These are phyloP conservation scores for Lacerta agilis DNA, from an alignment of 2,797 vertebrate species.

Conservation along the genomic window DNA sequence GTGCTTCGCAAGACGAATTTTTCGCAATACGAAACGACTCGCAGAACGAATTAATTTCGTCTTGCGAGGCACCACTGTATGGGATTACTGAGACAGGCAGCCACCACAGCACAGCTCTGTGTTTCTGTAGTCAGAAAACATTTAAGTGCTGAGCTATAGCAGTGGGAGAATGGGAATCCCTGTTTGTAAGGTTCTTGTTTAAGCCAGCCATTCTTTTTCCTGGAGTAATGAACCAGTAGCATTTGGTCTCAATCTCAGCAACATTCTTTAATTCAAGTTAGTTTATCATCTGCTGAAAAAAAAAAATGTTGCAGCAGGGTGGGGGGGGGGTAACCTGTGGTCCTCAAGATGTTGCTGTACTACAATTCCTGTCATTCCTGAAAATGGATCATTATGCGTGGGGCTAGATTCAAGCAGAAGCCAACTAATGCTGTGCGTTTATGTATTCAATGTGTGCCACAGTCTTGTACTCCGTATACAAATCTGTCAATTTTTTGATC, in stretches of 20 bases:
- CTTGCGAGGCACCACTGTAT: too few species aligned
- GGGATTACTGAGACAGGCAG: not conserved
- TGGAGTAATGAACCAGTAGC: not conserved
- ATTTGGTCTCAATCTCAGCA: not conserved
- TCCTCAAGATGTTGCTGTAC: too few species aligned
- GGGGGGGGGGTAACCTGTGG: not conserved
- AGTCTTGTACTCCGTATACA: not conserved
- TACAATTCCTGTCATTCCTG: too few species aligned
- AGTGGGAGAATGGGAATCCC: not conserved
- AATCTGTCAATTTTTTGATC: not conserved
- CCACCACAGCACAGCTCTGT: not conserved
- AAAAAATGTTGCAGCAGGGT: not conserved
- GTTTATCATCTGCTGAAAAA: not conserved
- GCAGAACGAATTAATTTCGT: too few species aligned
- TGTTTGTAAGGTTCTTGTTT: not conserved
- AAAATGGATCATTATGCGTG: too few species aligned
- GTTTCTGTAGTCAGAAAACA: not conserved
- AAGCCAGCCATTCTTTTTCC: not conserved
- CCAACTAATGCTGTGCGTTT: not conserved
- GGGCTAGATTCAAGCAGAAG: not conserved
- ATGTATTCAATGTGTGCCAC: not conserved
- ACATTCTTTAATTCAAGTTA: not conserved
- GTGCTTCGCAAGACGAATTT: too few species aligned
- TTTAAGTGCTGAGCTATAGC: not conserved
- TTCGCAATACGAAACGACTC: too few species aligned